Evolutionary conservation across 2,113 vertebrate genomes (phyloP).

Genomic region (Lagopus muta): DNA sequence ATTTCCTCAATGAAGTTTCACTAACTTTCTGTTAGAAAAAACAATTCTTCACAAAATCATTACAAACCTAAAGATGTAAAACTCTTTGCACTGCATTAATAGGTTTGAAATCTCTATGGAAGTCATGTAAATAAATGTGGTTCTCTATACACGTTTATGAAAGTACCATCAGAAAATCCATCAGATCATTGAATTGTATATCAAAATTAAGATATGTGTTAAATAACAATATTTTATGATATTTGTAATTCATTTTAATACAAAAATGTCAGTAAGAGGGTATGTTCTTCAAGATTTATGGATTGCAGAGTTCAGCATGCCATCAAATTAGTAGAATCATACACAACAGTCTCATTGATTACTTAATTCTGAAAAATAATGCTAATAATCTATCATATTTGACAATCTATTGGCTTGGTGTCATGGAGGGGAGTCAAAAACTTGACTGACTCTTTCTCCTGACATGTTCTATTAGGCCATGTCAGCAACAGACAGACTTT

Average conservation of each 20-base stretch:
- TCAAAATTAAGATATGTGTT: background rate
- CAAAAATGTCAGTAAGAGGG: background rate
- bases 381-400: background rate
- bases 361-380: background rate
- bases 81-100: background rate
- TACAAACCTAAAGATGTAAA: background rate
- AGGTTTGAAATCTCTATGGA: background rate
- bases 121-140: background rate
- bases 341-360: background rate
- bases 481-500: background rate
- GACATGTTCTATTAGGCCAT: background rate
- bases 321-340: background rate
- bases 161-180: background rate
- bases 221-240: background rate
- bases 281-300: background rate
- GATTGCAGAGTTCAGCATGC: background rate
- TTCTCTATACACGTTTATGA: background rate
- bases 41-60: background rate
- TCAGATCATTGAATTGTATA: background rate
- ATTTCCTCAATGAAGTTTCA: background rate
- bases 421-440: fast-evolving
- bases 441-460: background rate
- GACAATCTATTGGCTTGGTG: background rate
- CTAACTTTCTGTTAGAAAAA: background rate
- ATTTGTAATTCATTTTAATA: background rate